Evolutionary conservation across 2,797 vertebrate genomes (phyloP).

Genomic region (Eidolon dupreanum): DNA sequence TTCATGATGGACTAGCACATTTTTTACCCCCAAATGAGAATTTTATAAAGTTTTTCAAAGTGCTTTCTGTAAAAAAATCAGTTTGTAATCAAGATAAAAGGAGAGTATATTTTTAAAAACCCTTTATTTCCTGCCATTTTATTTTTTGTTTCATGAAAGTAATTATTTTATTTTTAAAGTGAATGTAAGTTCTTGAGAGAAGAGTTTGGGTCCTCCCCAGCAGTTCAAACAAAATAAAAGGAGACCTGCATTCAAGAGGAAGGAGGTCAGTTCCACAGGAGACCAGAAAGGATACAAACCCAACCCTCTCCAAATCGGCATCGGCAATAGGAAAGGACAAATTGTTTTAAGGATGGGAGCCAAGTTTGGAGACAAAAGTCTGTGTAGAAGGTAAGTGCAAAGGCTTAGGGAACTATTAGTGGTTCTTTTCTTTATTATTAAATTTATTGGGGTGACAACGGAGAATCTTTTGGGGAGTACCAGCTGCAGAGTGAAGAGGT

Average conservation of each 20-base stretch:
- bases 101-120: not conserved
- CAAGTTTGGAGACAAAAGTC: not conserved
- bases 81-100: not conserved
- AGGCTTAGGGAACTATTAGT: too few relatives aligned
- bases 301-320: not conserved
- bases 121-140: not conserved
- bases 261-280: not conserved
- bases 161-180: slow-evolving; percentile 37
- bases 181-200: not conserved
- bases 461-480: too few relatives aligned
- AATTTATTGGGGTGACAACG: too few relatives aligned
- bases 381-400: not conserved
- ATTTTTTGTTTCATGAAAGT: not conserved
- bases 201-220: not conserved
- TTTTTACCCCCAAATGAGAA: not conserved
- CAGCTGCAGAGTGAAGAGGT: not conserved
- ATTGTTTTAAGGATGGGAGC: not conserved
- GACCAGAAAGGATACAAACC: not conserved
- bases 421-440: too few relatives aligned
- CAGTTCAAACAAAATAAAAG: not conserved
- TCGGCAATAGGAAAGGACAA: not conserved
- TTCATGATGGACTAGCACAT: not conserved
- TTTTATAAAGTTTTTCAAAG: not conserved
- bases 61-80: not conserved
- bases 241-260: not conserved